Percentiles rank a stretch among this genome's conserved stretches.
Evolutionary conservation across 2,797 vertebrate species (phyloP).

Genomic region (Neosalanx taihuensis): DNA sequence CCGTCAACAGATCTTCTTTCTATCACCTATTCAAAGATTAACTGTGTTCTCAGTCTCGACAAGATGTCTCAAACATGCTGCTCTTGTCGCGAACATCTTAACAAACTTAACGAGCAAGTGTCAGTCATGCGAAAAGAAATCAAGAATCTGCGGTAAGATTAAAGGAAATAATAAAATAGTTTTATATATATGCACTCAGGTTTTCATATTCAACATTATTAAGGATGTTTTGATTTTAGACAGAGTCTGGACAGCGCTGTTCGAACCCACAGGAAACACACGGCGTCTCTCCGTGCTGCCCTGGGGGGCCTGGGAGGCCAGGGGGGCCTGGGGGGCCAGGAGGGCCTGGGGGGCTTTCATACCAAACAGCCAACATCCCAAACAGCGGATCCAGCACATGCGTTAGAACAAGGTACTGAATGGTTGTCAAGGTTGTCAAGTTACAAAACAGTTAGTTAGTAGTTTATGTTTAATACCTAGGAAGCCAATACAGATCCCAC

Average conservation of each 20-base stretch:
- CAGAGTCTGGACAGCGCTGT: slow-evolving; percentile 65
- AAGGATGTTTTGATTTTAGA: slow-evolving; percentile 44
- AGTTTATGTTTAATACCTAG: too few species aligned
- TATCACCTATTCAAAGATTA: not conserved
- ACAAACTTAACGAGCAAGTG: slow-evolving; percentile 66
- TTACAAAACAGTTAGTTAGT: not conserved
- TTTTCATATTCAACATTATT: not conserved
- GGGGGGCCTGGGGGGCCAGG: slow-evolving; percentile 3
- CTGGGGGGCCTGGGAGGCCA: slow-evolving; percentile 43
- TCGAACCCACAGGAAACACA: slow-evolving; percentile 71
- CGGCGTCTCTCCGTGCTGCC: slow-evolving; percentile 59
- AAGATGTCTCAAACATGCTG: slow-evolving; percentile 55
- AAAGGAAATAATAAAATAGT: not conserved
- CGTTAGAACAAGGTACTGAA: slow-evolving; percentile 68
- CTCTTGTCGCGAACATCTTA: slow-evolving; percentile 43
- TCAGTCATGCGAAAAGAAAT: slow-evolving; percentile 78
- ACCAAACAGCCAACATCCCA: not conserved
- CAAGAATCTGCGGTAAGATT: slow-evolving; percentile 74
- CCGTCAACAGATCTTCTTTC: not conserved
- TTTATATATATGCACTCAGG: not conserved
- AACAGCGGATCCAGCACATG: slow-evolving; percentile 14
- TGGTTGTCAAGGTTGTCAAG: not conserved
- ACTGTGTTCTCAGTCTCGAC: not conserved
- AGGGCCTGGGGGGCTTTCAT: slow-evolving; percentile 15
- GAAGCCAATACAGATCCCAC: too few species aligned